Percentiles rank a stretch among this genome's conserved stretches.
Evolutionary conservation across 2,113 vertebrate species (phyloP).

Genomic region (Rhynchomys soricoides): DNA sequence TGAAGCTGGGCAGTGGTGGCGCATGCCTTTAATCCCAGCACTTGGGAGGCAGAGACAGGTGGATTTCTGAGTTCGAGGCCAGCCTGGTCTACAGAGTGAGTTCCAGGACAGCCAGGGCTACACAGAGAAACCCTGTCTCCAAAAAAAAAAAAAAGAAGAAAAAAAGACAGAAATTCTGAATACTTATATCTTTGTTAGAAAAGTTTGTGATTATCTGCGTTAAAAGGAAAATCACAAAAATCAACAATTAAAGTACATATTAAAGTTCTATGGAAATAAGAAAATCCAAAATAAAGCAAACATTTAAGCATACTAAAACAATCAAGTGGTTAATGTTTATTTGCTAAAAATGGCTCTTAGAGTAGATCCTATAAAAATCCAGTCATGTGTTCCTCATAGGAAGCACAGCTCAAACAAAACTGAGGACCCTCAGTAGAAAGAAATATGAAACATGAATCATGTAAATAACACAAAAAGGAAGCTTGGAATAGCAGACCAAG

Average conservation of each 20-base stretch:
- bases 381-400: neutral
- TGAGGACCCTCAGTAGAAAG: neutral
- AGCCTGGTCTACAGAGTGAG: too few species aligned
- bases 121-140: too few species aligned
- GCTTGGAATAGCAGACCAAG: neutral
- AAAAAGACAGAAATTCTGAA: constrained; percentile 11
- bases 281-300: neutral
- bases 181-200: constrained; percentile 3
- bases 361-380: neutral
- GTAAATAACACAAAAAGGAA: constrained; percentile 16
- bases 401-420: constrained; percentile 15
- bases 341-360: constrained; percentile 18
- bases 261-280: neutral
- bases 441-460: neutral
- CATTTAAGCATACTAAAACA: constrained; percentile 19
- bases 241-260: constrained; percentile 6
- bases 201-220: neutral
- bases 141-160: too few species aligned
- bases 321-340: neutral
- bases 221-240: neutral
- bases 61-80: too few species aligned
- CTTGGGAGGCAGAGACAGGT: too few species aligned
- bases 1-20: too few species aligned
- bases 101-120: too few species aligned
- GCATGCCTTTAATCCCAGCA: too few species aligned